Percentiles rank a stretch among this genome's conserved stretches.
Conservation (phyloP, 2,797 vertebrate species). For the Aselliscus stoliczkanus region DNA sequence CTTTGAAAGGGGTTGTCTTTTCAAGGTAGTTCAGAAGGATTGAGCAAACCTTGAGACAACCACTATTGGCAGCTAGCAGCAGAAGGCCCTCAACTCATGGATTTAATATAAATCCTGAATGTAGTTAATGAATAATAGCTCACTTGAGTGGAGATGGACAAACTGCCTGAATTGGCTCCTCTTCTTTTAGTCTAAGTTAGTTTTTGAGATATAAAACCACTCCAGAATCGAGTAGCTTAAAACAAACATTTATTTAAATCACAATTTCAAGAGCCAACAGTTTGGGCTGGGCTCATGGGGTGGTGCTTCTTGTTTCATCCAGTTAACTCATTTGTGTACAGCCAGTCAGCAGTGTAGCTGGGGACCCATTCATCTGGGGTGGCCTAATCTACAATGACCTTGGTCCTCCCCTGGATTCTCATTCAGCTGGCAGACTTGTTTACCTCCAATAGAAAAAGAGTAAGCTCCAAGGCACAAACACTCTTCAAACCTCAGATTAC, state of each 20-base stretch:
- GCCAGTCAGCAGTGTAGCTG: neutral
- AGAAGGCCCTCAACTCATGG: neutral
- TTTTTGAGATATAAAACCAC: neutral
- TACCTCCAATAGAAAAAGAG: neutral
- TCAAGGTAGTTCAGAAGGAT: neutral
- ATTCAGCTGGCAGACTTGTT: neutral
- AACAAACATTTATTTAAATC: neutral
- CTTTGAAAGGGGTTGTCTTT: neutral
- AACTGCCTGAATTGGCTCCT: neutral
- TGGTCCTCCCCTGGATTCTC: neutral
- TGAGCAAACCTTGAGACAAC: neutral
- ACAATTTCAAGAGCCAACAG: neutral
- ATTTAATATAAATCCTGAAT: neutral
- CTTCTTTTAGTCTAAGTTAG: neutral
- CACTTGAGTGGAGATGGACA: neutral
- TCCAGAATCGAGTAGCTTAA: neutral
- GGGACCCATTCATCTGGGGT: rapidly evolving
- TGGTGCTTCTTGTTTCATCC: neutral
- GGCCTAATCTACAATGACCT: neutral
- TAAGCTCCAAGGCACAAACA: neutral
- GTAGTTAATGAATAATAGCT: neutral
- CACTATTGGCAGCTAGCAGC: neutral
- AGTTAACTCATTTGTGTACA: neutral
- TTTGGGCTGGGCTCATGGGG: neutral
- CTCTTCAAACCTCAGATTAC: neutral